These are phyloP conservation scores for Theristicus caerulescens DNA, from an alignment of 2,113 vertebrate species.

Conservation along the genomic window DNA sequence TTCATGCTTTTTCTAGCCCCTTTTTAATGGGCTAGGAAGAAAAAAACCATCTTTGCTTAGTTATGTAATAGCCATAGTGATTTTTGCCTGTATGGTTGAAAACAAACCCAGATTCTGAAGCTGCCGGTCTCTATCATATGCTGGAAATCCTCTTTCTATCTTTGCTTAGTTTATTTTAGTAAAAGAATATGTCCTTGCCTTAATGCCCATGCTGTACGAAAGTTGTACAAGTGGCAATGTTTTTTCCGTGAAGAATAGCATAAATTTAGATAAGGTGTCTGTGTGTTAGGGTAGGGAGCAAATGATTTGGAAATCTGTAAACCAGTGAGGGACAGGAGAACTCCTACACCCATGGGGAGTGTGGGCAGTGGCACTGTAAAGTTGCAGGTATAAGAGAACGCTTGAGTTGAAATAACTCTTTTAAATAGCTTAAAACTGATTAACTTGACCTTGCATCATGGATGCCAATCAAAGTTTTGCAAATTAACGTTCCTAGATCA, in stretches of 20 bases:
- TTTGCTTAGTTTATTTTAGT: not conserved
- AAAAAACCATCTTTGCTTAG: not conserved
- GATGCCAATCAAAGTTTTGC: not conserved
- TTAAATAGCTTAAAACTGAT: not conserved
- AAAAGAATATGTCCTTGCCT: not conserved
- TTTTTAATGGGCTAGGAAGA: not conserved
- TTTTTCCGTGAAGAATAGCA: not conserved
- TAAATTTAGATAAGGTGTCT: not conserved
- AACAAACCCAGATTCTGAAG: not conserved
- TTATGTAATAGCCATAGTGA: not conserved
- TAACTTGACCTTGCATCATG: not conserved
- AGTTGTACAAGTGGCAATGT: not conserved
- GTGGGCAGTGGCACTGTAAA: not conserved
- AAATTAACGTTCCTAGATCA: not conserved
- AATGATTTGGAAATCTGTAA: not conserved
- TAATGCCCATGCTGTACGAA: not conserved
- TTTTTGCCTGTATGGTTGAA: not conserved
- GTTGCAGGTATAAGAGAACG: not conserved
- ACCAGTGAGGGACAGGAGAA: not conserved
- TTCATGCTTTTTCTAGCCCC: not conserved
- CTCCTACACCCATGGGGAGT: not conserved
- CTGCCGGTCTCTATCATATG: not conserved
- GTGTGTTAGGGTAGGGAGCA: not conserved
- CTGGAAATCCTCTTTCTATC: not conserved
- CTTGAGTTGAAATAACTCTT: not conserved